These are phyloP conservation scores for Cenopis cana DNA, from an alignment of 2,888 invertebrate genomes.

Conservation along the genomic window DNA sequence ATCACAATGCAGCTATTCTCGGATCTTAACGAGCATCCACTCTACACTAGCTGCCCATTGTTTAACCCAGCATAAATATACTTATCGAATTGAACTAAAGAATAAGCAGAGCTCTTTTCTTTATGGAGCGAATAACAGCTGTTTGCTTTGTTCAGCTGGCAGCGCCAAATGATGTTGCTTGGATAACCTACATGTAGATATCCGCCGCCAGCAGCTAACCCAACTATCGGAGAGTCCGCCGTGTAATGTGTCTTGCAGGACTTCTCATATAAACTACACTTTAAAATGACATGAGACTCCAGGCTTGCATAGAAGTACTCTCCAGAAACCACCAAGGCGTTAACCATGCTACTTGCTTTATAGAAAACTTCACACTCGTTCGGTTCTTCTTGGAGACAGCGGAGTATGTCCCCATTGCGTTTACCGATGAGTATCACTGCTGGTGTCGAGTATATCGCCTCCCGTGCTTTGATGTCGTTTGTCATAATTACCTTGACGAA, in stretches of 20 bases:
- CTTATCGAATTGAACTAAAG: neutral
- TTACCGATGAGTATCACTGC: neutral
- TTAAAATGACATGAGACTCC: neutral
- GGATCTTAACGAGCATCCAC: neutral
- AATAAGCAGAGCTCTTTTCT: neutral
- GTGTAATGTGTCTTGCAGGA: neutral
- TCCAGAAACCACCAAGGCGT: neutral
- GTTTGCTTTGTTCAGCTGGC: neutral
- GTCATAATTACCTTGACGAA: conserved; percentile 5
- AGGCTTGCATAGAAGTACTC: conserved; percentile 2
- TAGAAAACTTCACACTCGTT: conserved; percentile 3
- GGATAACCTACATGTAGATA: neutral
- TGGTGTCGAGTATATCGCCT: conserved; percentile 5
- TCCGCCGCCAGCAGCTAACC: neutral
- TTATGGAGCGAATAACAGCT: neutral
- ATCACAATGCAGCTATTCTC: neutral
- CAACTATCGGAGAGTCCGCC: neutral
- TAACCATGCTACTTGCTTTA: neutral
- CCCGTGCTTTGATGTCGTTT: neutral
- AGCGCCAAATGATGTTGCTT: neutral
- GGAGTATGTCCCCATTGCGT: neutral
- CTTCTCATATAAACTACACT: conserved; percentile 7
- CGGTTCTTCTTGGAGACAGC: neutral
- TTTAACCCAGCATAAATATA: neutral
- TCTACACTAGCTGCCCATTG: neutral